Base-by-base conservation (phyloP, 2,888 invertebrate genomes). In the Smittia sp. region DNA sequence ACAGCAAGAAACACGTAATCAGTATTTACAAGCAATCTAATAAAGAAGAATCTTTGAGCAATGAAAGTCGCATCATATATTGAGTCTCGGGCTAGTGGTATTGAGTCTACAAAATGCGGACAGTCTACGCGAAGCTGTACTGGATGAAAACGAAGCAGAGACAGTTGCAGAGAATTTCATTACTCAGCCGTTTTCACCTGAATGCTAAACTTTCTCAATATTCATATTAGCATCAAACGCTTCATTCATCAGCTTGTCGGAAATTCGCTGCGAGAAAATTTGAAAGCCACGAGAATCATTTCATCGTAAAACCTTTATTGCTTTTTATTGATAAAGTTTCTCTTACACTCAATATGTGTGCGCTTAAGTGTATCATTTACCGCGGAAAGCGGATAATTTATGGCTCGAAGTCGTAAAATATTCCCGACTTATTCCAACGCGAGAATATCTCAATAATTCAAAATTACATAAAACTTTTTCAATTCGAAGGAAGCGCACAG, bases 241-340 rank as follows among this genome's bases (percentile, higher is more conserved):
- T 46, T 46, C n/a, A 46, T 46, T 15, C 18, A 46, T 46, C 52
- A 46, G 7, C 52, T 46, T 46, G 52, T 6, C n/a, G 20, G 22
- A 15, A 15, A 18, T 62, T 20, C 4, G 13, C 20, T 3, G 4
- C 62, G 62, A 62, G 22, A 18, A 46, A 46, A 27, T 9, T 65
- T 24, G 4, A 65, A 9, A 25, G 13, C 65, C n/a, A 3, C n/a
- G 18, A 25, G 11, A 68, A 68, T 25, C 11, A 46, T 68, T 68
- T 68, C 68, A 68, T 68, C 46, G 68, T 24, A 46, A 68, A 68
- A 68, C 68, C 68, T 32, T 68, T 68, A 66, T 66, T 66, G 38
- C 66, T 39, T 66, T 68, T 68, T 68, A 68, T 68, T 38, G 68
- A 68, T 38, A 68, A 68, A 68, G 41, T 68, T 68, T 68, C 46